Conservation (phyloP, 2,888 invertebrate species). For the Rhimphoctona megacephalus region DNA sequence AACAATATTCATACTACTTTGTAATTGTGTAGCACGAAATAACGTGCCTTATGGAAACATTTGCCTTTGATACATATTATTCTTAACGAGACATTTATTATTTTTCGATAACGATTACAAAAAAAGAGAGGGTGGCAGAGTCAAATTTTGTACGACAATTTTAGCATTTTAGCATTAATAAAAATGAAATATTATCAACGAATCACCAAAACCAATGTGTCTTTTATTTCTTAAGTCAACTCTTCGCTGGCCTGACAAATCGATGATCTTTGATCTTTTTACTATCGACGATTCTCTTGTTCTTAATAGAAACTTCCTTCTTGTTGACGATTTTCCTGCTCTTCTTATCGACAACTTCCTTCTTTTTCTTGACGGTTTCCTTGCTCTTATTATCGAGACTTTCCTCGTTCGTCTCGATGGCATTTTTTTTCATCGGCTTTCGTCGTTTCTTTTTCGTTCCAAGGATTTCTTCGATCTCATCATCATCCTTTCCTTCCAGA, state of each 20-base stretch:
- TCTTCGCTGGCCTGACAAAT: slow-evolving; percentile 36
- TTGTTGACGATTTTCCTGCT: neutral
- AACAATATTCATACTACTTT: neutral
- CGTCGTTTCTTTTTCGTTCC: slow-evolving; percentile 82
- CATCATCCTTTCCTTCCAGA: slow-evolving; percentile 93
- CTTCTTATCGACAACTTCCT: neutral
- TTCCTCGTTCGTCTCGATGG: slow-evolving; percentile 44
- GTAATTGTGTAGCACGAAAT: neutral
- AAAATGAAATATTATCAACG: slow-evolving; percentile 30
- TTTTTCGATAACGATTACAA: neutral
- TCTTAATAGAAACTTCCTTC: neutral
- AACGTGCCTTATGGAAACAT: slow-evolving; percentile 21
- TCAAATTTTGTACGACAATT: slow-evolving; percentile 49
- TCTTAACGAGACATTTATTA: neutral
- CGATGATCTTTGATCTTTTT: slow-evolving; percentile 18
- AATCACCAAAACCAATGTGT: neutral
- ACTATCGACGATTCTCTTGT: neutral
- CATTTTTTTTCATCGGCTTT: slow-evolving; percentile 70
- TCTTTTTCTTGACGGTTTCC: neutral
- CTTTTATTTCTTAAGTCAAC: slow-evolving; percentile 11
- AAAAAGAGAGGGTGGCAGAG: neutral
- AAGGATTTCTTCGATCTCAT: slow-evolving; percentile 89
- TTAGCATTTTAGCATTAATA: slow-evolving; percentile 51
- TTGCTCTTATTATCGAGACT: slow-evolving; percentile 6
- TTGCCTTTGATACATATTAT: neutral